Evolutionary conservation across 2,797 vertebrate species (phyloP).

Genomic region (Chanos chanos): DNA sequence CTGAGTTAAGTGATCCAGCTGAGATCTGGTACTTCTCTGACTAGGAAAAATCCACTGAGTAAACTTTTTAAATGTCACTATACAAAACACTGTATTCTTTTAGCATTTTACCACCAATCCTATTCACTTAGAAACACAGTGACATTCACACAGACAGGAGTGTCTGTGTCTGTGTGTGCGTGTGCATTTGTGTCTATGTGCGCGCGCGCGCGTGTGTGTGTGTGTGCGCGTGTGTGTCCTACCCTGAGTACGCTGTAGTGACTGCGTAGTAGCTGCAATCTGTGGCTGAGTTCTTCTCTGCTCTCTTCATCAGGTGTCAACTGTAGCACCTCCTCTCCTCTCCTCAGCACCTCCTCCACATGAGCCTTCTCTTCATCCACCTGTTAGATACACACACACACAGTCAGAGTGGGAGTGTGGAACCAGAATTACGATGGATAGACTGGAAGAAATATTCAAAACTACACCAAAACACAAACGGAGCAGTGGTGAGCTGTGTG

Average conservation of each 20-base stretch:
- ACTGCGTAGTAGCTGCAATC: slow-evolving; percentile 81
- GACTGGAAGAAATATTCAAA: too few species aligned
- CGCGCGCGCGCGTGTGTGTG: slow-evolving; percentile 4
- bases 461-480: too few species aligned
- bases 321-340: slow-evolving; percentile 81
- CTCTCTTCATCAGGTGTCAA: slow-evolving; percentile 75
- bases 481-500: too few species aligned
- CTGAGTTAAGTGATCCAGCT: too few species aligned
- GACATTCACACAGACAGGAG: too few species aligned
- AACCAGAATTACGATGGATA: background rate
- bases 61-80: too few species aligned
- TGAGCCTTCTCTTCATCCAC: slow-evolving; percentile 83
- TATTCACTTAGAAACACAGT: too few species aligned
- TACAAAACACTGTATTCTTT: too few species aligned
- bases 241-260: slow-evolving; percentile 81
- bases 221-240: slow-evolving; percentile 32
- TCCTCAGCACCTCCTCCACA: slow-evolving; percentile 84
- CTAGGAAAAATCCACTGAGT: too few species aligned
- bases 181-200: background rate
- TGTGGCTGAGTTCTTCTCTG: slow-evolving; percentile 79
- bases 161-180: background rate
- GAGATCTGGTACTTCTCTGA: too few species aligned
- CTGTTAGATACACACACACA: slow-evolving; percentile 57
- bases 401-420: background rate
- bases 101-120: too few species aligned